Evolutionary conservation across 1,140 invertebrate genomes (phyloP).

Genomic region (Tetramorium parvispinum): DNA sequence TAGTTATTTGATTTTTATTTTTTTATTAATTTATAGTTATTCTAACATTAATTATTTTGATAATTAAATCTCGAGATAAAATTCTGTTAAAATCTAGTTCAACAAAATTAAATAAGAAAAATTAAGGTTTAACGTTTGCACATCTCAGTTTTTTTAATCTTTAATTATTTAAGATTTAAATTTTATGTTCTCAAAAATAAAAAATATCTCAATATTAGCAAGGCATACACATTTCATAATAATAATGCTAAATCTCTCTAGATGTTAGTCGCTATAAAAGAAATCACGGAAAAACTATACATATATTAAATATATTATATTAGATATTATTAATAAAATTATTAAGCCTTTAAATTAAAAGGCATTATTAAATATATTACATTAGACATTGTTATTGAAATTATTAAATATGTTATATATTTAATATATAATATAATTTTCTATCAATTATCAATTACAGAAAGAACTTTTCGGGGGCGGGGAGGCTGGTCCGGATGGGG

Average conservation of each 20-base stretch:
- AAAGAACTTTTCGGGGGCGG: conserved; percentile 94
- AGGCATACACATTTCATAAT: not conserved
- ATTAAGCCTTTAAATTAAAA: not conserved
- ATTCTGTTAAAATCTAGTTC: not conserved
- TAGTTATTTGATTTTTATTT: not conserved
- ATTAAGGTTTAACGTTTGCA: not conserved
- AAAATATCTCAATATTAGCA: not conserved
- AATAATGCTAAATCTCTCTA: not conserved
- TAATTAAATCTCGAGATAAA: not conserved
- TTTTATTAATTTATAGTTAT: not conserved
- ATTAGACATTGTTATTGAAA: not conserved
- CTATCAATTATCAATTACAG: conserved; percentile 87
- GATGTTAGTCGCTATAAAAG: not conserved
- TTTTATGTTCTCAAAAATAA: not conserved
- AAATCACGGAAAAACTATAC: not conserved
- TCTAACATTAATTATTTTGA: not conserved
- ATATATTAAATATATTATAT: not conserved
- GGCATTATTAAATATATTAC: not conserved
- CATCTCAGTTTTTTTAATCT: not conserved
- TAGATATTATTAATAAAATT: not conserved
- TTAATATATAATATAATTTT: not conserved
- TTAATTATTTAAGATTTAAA: conserved; percentile 14
- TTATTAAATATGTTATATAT: not conserved
- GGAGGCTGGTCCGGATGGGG: conserved; percentile 87
- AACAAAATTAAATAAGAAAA: conserved; percentile 1